Conservation (phyloP, 2,797 vertebrate genomes). For the Florisuga fusca region DNA sequence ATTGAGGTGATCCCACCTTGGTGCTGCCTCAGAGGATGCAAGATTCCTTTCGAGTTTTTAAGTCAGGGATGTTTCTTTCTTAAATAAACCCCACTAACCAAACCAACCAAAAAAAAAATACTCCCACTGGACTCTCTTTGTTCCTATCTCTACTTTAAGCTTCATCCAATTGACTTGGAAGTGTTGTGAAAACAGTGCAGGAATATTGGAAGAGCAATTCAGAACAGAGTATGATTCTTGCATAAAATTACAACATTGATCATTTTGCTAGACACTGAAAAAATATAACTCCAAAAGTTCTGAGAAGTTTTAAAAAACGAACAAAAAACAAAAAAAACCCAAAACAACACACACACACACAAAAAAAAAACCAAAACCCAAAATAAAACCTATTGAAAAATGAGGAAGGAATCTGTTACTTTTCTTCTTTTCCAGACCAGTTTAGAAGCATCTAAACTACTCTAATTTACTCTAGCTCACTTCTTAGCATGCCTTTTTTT, state of each 20-base stretch:
- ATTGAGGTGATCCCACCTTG: not conserved
- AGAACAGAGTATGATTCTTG: not conserved
- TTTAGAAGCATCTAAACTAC: not conserved
- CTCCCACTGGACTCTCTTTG: not conserved
- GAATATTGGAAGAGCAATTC: not conserved
- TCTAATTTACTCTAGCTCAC: not conserved
- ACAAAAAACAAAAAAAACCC: too few relatives aligned
- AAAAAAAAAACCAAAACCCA: not conserved
- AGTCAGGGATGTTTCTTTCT: not conserved
- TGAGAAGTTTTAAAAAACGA: not conserved
- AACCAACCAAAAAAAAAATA: not conserved
- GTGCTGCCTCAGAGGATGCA: not conserved
- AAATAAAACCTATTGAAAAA: not conserved
- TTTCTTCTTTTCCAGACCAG: not conserved
- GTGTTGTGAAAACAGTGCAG: not conserved
- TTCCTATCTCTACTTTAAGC: not conserved
- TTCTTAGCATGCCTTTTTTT: not conserved
- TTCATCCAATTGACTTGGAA: not conserved
- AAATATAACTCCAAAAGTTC: not conserved
- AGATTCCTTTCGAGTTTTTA: constrained; percentile 7
- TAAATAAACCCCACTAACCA: not conserved
- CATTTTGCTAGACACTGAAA: not conserved
- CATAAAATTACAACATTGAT: not conserved
- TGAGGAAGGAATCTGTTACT: not conserved
- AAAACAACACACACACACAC: too few relatives aligned